A percentile compares a stretch with the other conserved stretches of the same genome.
Conservation (phyloP, 1,140 invertebrate genomes). For the Pentalonia nigronervosa region DNA sequence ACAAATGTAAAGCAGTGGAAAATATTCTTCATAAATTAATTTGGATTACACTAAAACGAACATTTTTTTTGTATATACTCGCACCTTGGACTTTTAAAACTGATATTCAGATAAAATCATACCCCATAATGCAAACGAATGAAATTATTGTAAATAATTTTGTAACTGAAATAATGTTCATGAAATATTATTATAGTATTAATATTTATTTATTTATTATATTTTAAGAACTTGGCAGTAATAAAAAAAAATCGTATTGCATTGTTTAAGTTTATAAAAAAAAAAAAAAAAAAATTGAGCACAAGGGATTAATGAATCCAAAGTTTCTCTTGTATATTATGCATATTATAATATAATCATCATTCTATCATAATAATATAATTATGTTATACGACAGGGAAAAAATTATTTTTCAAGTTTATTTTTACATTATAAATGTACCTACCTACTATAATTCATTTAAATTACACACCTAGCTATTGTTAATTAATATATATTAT, state of each 20-base stretch:
- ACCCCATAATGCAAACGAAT: neutral
- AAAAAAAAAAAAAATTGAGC: neutral
- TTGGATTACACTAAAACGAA: neutral
- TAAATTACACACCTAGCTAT: conserved; percentile 6
- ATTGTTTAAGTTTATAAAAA: neutral
- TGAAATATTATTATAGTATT: neutral
- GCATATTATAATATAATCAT: neutral
- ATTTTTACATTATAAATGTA: neutral
- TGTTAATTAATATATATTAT: conserved; percentile 16
- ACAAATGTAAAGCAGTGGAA: neutral
- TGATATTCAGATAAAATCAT: neutral
- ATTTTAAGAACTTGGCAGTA: neutral
- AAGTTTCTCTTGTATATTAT: neutral
- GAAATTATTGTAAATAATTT: neutral
- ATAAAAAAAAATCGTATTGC: neutral
- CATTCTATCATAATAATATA: neutral
- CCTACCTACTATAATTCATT: conserved; percentile 6
- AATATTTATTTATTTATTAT: neutral
- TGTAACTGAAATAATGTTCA: neutral
- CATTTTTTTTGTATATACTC: too few species aligned
- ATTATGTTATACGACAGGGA: neutral
- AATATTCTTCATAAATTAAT: neutral
- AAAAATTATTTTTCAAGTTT: neutral
- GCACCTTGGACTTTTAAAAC: neutral
- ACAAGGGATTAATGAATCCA: neutral